These are phyloP conservation scores for Linyphia triangularis DNA, from an alignment of 2,888 invertebrate genomes.

Conservation along the genomic window DNA sequence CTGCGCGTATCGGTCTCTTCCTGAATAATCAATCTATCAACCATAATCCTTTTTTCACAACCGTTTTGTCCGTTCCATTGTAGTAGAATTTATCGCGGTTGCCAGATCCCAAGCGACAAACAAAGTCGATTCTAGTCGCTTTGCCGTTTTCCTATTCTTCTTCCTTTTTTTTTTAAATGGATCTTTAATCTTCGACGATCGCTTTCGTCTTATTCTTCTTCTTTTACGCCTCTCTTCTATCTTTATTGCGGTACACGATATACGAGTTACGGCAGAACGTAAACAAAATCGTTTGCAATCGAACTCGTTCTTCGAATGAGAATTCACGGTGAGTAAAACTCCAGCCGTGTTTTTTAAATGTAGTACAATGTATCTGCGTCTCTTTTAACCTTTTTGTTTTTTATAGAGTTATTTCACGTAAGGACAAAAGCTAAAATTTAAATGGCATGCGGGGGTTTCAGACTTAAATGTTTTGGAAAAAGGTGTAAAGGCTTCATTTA, in stretches of 20 bases:
- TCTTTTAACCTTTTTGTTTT: neutral
- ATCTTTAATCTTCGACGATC: conserved; percentile 40
- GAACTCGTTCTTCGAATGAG: conserved; percentile 17
- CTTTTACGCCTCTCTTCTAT: conserved; percentile 1
- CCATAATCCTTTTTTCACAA: conserved; percentile 59
- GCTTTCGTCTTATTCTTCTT: conserved; percentile 18
- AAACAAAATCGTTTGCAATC: conserved; percentile 25
- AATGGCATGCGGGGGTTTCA: neutral
- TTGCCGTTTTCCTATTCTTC: conserved; percentile 31
- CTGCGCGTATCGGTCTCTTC: conserved; percentile 28
- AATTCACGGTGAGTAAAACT: conserved; percentile 26
- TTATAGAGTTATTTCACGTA: neutral
- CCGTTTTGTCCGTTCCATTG: conserved; percentile 44
- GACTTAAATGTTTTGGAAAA: no score
- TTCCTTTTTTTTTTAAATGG: conserved; percentile 45
- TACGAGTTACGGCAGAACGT: neutral
- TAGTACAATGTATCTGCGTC: neutral
- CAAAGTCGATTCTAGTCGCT: conserved; percentile 57
- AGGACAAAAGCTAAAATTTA: conserved; percentile 20
- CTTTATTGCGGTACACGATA: conserved; percentile 27
- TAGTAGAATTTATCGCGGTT: conserved; percentile 52
- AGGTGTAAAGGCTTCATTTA: neutral
- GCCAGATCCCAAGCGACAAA: conserved; percentile 62
- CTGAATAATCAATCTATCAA: conserved; percentile 73
- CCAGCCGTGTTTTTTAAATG: conserved; percentile 22